Evolutionary conservation across 2,113 vertebrate genomes (phyloP).

Genomic region (Leptodactylus fuscus): DNA sequence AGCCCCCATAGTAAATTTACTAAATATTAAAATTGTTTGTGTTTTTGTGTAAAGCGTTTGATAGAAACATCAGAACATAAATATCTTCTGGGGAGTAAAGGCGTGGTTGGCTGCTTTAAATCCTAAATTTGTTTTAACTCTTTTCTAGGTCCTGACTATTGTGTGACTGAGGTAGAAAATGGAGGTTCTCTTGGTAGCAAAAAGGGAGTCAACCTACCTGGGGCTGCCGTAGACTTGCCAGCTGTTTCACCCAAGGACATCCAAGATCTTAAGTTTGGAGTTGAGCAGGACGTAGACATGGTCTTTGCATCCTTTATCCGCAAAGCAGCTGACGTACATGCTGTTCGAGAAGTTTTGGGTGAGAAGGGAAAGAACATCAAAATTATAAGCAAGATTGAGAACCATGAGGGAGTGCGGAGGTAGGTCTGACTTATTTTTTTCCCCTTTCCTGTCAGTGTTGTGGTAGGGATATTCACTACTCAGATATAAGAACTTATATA

Average conservation of each 20-base stretch:
- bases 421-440: too few relatives aligned
- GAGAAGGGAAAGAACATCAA: slow-evolving; percentile 96
- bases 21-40: too few relatives aligned
- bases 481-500: too few relatives aligned
- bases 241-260: slow-evolving; percentile 94
- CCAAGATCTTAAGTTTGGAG: slow-evolving; percentile 91
- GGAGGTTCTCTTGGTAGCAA: slow-evolving; percentile 92
- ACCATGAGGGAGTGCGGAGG: slow-evolving; percentile 96
- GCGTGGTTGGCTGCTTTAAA: neutral
- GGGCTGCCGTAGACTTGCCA: slow-evolving; percentile 91
- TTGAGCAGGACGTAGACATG: slow-evolving; percentile 96
- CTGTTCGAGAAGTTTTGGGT: slow-evolving; percentile 89
- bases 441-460: too few relatives aligned
- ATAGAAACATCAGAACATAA: too few relatives aligned
- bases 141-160: slow-evolving; percentile 79
- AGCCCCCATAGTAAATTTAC: too few relatives aligned
- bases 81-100: neutral
- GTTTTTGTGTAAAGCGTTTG: too few relatives aligned
- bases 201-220: slow-evolving; percentile 96
- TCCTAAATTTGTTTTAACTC: neutral
- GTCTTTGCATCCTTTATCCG: slow-evolving; percentile 98
- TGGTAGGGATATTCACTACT: too few relatives aligned
- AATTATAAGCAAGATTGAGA: slow-evolving; percentile 99
- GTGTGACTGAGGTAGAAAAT: slow-evolving; percentile 88
- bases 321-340: slow-evolving; percentile 90